Percentiles rank a stretch among this genome's conserved stretches.
phyloP scores from a whole-genome alignment of 2,888 invertebrate genomes.

The Rugalucina vietnamica region DNA sequence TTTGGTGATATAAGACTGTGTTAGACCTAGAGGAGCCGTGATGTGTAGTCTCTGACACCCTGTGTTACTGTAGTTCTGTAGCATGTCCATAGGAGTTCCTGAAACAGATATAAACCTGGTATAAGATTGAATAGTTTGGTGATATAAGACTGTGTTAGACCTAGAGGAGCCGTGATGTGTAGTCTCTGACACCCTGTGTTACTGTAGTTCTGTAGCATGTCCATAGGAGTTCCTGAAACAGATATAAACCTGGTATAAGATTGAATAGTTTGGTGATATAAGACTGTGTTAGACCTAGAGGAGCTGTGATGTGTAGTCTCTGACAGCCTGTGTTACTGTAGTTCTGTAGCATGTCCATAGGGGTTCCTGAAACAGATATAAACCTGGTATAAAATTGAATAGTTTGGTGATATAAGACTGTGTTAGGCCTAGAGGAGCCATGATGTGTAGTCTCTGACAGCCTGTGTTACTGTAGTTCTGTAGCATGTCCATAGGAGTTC shows the following conservation, averaged over 20 bases:
- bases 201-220: constrained; percentile 72
- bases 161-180: constrained; percentile 75
- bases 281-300: constrained; percentile 76
- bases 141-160: constrained; percentile 82
- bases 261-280: constrained; percentile 91
- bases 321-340: constrained; percentile 66
- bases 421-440: constrained; percentile 75
- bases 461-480: constrained; percentile 66
- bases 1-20: constrained; percentile 86
- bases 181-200: constrained; percentile 69
- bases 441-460: constrained; percentile 74
- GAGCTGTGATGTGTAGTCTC: constrained; percentile 74
- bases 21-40: constrained; percentile 75
- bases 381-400: constrained; percentile 93
- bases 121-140: constrained; percentile 94
- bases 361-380: constrained; percentile 73
- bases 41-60: constrained; percentile 74
- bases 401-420: constrained; percentile 87
- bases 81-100: constrained; percentile 70
- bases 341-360: constrained; percentile 74
- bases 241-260: constrained; percentile 92
- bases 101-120: constrained; percentile 88
- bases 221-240: constrained; percentile 63
- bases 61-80: constrained; percentile 68
- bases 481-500: constrained; percentile 72